These are phyloP conservation scores for Cephonodes hylas DNA, from an alignment of 2,888 invertebrate genomes.

Conservation along the genomic window DNA sequence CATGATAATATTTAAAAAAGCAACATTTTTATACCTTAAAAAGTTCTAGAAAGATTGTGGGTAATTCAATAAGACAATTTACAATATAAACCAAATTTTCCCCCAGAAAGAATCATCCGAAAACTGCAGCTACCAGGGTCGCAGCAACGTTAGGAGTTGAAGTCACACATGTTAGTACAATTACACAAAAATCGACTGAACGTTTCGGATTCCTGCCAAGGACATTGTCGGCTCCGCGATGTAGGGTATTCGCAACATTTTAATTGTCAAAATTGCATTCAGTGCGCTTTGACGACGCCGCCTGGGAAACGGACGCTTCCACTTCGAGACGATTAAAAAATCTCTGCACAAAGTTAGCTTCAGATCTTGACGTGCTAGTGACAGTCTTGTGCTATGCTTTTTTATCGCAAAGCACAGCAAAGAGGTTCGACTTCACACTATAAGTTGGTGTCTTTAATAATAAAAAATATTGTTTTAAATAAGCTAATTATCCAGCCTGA, in stretches of 20 bases:
- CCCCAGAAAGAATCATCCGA: background rate
- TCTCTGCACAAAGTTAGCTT: background rate
- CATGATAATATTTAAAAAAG: no score
- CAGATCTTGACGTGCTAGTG: background rate
- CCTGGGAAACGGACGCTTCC: constrained; percentile 24
- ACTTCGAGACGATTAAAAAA: background rate
- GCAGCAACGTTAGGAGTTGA: background rate
- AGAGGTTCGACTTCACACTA: no score
- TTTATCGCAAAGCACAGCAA: background rate
- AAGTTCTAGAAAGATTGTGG: no score
- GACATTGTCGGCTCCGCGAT: constrained; percentile 46
- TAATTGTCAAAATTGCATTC: constrained; percentile 77
- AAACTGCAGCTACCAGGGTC: background rate
- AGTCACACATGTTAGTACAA: background rate
- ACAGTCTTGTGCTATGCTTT: background rate
- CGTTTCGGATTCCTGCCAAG: constrained; percentile 13
- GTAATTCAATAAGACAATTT: no score
- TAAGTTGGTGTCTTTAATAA: no score
- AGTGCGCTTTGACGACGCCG: constrained; percentile 63
- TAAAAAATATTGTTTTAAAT: no score
- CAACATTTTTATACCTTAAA: no score
- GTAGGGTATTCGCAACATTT: constrained; percentile 70
- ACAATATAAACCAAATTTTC: no score
- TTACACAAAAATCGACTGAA: constrained; percentile 1
- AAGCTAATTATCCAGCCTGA: no score